These are phyloP conservation scores for Rallus crepitans DNA, from an alignment of 2,797 vertebrate species.

Conservation along the genomic window DNA sequence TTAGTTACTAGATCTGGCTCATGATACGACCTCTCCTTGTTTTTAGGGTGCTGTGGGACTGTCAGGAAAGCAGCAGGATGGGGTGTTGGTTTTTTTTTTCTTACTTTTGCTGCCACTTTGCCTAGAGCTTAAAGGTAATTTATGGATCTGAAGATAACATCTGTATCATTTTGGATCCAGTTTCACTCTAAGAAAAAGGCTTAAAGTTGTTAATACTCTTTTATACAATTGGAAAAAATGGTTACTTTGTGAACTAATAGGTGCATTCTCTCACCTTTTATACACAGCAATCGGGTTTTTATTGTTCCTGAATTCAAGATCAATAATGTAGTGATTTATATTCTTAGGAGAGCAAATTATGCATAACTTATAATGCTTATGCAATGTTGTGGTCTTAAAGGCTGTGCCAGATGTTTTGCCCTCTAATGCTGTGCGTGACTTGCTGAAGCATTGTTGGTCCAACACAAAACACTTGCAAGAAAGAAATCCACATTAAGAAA, in stretches of 20 bases:
- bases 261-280: neutral
- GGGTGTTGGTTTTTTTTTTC: neutral
- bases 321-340: neutral
- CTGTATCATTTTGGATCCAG: neutral
- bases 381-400: neutral
- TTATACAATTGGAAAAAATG: neutral
- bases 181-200: neutral
- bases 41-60: neutral
- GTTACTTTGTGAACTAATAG: slow-evolving; percentile 7
- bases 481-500: neutral
- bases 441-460: neutral
- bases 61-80: neutral
- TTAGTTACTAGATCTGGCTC: neutral
- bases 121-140: neutral
- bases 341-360: neutral
- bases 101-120: neutral
- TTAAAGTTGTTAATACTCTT: neutral
- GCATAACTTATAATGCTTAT: neutral
- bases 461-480: neutral
- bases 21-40: neutral
- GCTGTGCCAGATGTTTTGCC: neutral
- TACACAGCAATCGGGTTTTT: neutral
- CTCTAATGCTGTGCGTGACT: neutral
- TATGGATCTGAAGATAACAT: neutral
- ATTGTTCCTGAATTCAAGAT: neutral